phyloP scores from a whole-genome alignment of 2,888 invertebrate genomes.

The Trichogramma evanescens region DNA sequence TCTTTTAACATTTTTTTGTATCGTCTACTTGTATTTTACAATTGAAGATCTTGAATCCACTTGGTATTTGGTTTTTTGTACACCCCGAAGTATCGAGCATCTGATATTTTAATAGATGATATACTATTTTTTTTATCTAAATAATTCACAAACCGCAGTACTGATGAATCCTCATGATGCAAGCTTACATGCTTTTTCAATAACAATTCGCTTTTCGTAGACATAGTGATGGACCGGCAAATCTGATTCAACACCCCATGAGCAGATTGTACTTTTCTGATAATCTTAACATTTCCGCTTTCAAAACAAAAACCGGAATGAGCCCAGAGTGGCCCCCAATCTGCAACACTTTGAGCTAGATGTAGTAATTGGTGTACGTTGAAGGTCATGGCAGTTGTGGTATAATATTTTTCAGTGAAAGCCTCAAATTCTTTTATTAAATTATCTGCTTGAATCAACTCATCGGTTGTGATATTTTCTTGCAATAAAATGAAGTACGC shows the following conservation, averaged over 20 bases:
- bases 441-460: conserved; percentile 15
- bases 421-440: background rate
- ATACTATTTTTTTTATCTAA: no score
- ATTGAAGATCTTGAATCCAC: no score
- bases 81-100: no score
- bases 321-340: background rate
- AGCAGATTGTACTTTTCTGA: background rate
- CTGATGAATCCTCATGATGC: no score
- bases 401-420: background rate
- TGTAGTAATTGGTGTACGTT: background rate
- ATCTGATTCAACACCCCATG: background rate
- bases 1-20: no score
- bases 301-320: background rate
- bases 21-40: no score
- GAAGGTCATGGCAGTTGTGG: background rate
- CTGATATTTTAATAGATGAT: no score
- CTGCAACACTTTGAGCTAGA: background rate
- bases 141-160: no score
- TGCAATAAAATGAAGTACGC: background rate
- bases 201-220: background rate
- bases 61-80: no score
- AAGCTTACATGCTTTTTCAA: no score
- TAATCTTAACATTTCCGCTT: background rate
- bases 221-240: background rate
- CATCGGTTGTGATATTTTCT: conserved; percentile 10